Evolutionary conservation across 1,140 invertebrate genomes (phyloP), one percentile per base, ranked within the genome.

Genomic region (Aphelenchoides fujianensis): DNA sequence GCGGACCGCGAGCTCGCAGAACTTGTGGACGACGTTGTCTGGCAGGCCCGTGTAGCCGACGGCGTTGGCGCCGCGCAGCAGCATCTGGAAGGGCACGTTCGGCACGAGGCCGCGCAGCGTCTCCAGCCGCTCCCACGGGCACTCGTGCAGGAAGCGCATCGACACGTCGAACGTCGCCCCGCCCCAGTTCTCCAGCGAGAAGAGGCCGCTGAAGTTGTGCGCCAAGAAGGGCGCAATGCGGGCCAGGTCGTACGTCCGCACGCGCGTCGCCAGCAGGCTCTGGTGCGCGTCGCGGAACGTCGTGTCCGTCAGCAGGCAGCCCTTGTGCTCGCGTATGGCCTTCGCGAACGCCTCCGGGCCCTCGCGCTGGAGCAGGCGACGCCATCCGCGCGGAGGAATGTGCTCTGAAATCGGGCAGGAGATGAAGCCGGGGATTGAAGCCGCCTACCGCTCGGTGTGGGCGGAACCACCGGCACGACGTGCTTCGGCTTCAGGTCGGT

Each of bases 41-140:
- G 96, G 95, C 85, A 98, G 99, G 85, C 94, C 97, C 0, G 95
- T 97, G 83, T 99, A 99, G 0, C 97, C 97, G 27, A 99, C 95
- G 63, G 94, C 95, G 86, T 98, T 99, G 12, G 96, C 95, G n/a
- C n/a, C 97, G 78, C 97, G 88, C 37, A 99, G 86, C 70, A 99
- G 87, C 95, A 98, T 98, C 87, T 98, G 96, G 89, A 98, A 98
- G 16, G 96, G 96, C 85, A 98, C 94, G 86, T 99, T 98, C 0
- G 97, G 97, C 78, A 98, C 94, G 3, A 90, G 85, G 78, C 91
- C 90, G 2, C 97, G 88, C 90, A 99, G 93, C 67, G 91, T 90
- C 77, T 92, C 90, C 48, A 99, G 85, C 37, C 97, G 87, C 84
- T 98, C 94, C 97, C 97, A 99, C 0, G 97, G 96, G 84, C 95